Evolutionary conservation across 2,888 invertebrate species (phyloP), one percentile per base, ranked within the genome.

Genomic region (Helobdella robusta): DNA sequence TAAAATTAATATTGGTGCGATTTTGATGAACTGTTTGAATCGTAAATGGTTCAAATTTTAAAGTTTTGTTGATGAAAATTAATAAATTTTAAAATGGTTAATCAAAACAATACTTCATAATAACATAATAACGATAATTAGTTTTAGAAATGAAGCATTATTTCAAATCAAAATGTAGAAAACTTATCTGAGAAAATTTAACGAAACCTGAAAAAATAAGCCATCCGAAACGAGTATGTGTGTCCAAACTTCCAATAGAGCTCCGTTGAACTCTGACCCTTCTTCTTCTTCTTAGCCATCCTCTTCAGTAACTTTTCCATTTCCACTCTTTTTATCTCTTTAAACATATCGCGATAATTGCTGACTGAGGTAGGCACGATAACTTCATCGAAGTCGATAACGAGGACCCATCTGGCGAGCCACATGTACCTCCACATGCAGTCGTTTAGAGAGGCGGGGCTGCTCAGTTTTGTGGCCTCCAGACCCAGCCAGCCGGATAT

Each of bases 391-490:
- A 56, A 56, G 32, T 56, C 56, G n/a, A 56, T 32, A 32, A 56
- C 28, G 32, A 56, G 8, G 1, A 56, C 28, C 56, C 56, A 56
- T 6, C 56, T 28, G 1, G 56, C 25, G 8, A 64, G 28, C 59
- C 69, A 70, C 63, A 68, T 66, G 60, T 70, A 64, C 3, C 67
- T 50, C 44, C 67, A 44, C 71, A 71, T 67, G 48, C 71, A 71
- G 67, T 71, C 71, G 54, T 71, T 71, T 20, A 70, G 59, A 23
- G 69, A 67, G 18, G 70, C 68, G 0, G 71, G 68, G 52, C 68
- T 68, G 23, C 64, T 58, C 36, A 70, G 44, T 48, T 68, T 64
- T 20, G 61, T 36, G 30, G 62, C 66, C 6, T 50, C n/a, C 6
- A 48, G n/a, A 11, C 46, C n/a, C n/a, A n/a, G n/a, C n/a, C n/a